Base-by-base conservation (phyloP, 2,113 vertebrate species). In the Neotoma lepida region DNA sequence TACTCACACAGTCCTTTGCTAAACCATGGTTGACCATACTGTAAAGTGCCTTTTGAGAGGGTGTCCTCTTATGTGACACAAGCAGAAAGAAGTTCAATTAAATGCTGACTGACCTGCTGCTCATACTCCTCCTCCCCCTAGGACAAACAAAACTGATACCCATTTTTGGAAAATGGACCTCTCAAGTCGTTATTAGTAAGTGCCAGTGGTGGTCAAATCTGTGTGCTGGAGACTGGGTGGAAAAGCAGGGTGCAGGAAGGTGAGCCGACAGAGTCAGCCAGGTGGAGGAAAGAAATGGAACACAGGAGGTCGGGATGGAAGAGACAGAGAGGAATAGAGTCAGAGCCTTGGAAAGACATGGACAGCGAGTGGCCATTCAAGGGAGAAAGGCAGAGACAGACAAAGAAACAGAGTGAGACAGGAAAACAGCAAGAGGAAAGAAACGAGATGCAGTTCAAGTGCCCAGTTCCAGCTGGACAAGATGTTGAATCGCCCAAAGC, bases 401-500 rank as follows among this genome's bases (percentile, higher is more conserved):
- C 68, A 93, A 73, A 86, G 80, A 70, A 70, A 87, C 30, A 84
- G 46, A 76, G 54, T 70, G 68, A 74, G 44, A 0, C 33, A 91
- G 78, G 90, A 24, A 85, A 44, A 46, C 30, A 92, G 5, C 1
- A 22, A 88, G 77, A 89, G 9, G 56, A 84, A 89, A 89, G 90
- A 85, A 54, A 82, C 0, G 70, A 84, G 81, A 70, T 46, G 14
- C 51, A 73, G 63, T 1, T 96, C 56, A 95, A 91, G 89, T 86
- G 87, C 96, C 64, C 76, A 95, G 56, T 89, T 74, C 70, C 30
- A 93, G 68, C 64, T 85, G 74, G 24, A 81, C 9, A 94, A 63
- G 44, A 61, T 86, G 91, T 92, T 91, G 89, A 90, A 71, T 92
- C 90, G 77, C 66, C 80, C 58, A 95, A 95, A 94, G 58, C 68